Conservation (phyloP, 1,140 invertebrate genomes). For the Drosophila kanapiae region DNA sequence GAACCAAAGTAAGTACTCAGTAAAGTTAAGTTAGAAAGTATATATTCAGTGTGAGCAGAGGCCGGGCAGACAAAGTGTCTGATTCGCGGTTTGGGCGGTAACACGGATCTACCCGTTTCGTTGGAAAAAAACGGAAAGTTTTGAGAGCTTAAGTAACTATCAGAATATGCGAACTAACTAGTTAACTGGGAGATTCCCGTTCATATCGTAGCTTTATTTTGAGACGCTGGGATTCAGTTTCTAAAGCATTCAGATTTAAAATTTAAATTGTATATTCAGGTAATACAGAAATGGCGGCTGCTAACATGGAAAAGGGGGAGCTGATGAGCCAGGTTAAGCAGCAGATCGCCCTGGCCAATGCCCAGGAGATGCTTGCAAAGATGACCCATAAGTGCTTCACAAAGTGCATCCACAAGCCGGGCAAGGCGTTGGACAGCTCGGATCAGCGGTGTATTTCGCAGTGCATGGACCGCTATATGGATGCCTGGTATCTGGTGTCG, state of each 20-base stretch:
- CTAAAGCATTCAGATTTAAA: constrained; percentile 16
- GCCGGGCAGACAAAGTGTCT: too few relatives aligned
- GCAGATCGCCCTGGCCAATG: constrained; percentile 97
- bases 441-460: constrained; percentile 98
- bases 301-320: constrained; percentile 91
- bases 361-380: constrained; percentile 97
- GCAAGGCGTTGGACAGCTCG: constrained; percentile 94
- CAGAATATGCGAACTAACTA: neutral
- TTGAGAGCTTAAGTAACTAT: too few relatives aligned
- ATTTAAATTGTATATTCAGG: constrained; percentile 23
- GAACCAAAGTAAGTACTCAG: neutral
- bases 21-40: too few relatives aligned
- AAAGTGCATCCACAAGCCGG: constrained; percentile 96
- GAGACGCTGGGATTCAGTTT: neutral
- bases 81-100: too few relatives aligned
- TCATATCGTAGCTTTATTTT: neutral
- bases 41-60: too few relatives aligned
- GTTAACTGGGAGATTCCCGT: neutral
- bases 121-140: too few relatives aligned
- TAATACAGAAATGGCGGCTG: constrained; percentile 32
- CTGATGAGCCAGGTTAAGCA: constrained; percentile 98
- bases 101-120: too few relatives aligned
- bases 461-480: constrained; percentile 99
- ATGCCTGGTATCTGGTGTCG: constrained; percentile 96
- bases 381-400: constrained; percentile 99